Evolutionary conservation across 2,797 vertebrate genomes (phyloP), one percentile per base, ranked within the genome.

Genomic region (Danio aesculapii): DNA sequence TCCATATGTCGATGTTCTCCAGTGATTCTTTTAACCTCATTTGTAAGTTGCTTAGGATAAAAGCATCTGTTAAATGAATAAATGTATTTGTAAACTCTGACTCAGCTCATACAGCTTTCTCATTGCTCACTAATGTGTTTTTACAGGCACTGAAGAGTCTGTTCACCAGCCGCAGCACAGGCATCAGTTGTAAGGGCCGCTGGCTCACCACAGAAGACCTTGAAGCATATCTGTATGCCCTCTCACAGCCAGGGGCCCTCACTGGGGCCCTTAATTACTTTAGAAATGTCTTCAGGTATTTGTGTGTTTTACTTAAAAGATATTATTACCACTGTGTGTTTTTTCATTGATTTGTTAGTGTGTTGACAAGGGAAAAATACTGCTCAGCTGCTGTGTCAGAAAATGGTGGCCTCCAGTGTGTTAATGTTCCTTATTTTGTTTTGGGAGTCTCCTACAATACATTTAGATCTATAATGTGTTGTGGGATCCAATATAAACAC

Each of bases 211-310:
- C 93, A 21, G 98, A 99, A 86, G 98, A 99, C 84, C 87, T 99
- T 83, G 97, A 99, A 92, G 96, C 98, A 69, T 99, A 99, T 75
- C 89, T 99, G 81, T 98, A 98, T 50, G 92, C 96, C 41, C 95
- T 99, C 84, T 99, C 98, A 41, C 98, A 99, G 92, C 98, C 97
- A 0, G 97, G 97, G 86, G 98, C 98, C 59, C 92, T 99, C 84
- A 97, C 94, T 1, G 97, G 96, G 79, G 97, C 98, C 72, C 96
- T 99, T 85, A 99, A 98, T 91, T 97, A 99, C 84, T 99, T 96
- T 90, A 96, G 98, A 90, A 97, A 96, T 88, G 94, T 99, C 83
- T 99, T 99, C 93, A 98, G 96, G 98, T 99, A 81, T 87, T 41
- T 1, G 3, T 49, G 14, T 16, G 1, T 47, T 5, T 62, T 7